Conservation (phyloP, 2,113 vertebrate genomes). For the Boleophthalmus pectinirostris region DNA sequence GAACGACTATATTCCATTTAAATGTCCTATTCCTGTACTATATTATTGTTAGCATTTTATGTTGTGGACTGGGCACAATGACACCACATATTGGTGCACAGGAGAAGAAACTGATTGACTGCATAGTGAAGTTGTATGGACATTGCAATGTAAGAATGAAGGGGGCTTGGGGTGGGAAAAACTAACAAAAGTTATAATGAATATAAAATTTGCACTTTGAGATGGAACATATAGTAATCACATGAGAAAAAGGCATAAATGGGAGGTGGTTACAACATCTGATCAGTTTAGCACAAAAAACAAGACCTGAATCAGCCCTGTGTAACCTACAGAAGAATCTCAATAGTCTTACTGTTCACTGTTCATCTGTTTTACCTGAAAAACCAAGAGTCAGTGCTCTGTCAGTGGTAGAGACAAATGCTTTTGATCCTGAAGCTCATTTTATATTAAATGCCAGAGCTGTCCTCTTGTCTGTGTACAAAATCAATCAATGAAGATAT, state of each 20-base stretch:
- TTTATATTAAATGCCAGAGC: slow-evolving; percentile 9
- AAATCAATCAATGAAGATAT: neutral
- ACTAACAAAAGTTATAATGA: neutral
- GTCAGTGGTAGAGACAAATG: neutral
- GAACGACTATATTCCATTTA: neutral
- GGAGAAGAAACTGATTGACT: neutral
- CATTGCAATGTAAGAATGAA: too few species aligned
- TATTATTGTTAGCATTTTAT: neutral
- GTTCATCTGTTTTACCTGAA: neutral
- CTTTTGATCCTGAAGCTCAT: neutral
- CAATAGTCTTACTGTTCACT: neutral
- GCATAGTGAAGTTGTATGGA: neutral
- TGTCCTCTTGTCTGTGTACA: neutral
- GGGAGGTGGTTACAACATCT: too few species aligned
- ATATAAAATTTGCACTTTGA: neutral
- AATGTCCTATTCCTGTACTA: neutral
- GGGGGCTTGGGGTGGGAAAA: neutral
- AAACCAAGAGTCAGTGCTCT: too few species aligned
- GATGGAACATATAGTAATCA: too few species aligned
- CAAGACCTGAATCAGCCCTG: too few species aligned
- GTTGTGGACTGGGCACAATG: neutral
- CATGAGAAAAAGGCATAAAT: too few species aligned
- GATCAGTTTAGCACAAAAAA: too few species aligned
- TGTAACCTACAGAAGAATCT: neutral
- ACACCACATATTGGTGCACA: neutral